These are phyloP conservation scores for Periophthalmus modestus DNA, from an alignment of 2,113 vertebrate species.

Conservation along the genomic window DNA sequence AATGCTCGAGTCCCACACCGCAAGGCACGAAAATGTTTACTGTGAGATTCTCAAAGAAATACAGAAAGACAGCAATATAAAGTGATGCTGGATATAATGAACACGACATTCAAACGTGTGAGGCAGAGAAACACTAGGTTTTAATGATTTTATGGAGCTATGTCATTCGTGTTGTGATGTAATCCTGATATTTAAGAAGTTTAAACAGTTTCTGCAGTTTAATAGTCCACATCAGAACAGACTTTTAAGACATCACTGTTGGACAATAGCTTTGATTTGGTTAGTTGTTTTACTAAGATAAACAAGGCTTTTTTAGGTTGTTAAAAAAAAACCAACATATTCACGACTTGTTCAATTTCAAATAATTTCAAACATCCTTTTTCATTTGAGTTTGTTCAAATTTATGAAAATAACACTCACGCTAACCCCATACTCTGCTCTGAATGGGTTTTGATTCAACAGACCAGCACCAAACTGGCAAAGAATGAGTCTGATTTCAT, in stretches of 20 bases:
- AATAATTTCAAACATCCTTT: neutral
- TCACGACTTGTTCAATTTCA: neutral
- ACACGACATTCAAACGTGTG: neutral
- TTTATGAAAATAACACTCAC: neutral
- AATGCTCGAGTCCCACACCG: neutral
- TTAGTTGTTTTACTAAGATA: neutral
- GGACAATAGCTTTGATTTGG: neutral
- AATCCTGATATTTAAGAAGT: too few species aligned
- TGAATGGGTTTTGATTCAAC: conserved; percentile 1
- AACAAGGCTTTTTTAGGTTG: neutral
- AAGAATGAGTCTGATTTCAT: conserved; percentile 1
- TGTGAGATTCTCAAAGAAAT: neutral
- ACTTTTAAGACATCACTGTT: neutral
- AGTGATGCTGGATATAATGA: neutral
- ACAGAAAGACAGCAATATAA: neutral
- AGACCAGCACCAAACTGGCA: neutral
- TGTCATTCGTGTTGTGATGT: neutral
- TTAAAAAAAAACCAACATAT: neutral
- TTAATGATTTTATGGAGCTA: neutral
- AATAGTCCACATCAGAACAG: neutral
- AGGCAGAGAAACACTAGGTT: neutral
- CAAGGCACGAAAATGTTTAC: neutral
- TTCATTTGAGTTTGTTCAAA: neutral
- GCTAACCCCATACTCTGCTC: neutral
- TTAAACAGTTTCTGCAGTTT: neutral